Evolutionary conservation across 1,140 invertebrate species (phyloP).

Genomic region (Heliconius congener): DNA sequence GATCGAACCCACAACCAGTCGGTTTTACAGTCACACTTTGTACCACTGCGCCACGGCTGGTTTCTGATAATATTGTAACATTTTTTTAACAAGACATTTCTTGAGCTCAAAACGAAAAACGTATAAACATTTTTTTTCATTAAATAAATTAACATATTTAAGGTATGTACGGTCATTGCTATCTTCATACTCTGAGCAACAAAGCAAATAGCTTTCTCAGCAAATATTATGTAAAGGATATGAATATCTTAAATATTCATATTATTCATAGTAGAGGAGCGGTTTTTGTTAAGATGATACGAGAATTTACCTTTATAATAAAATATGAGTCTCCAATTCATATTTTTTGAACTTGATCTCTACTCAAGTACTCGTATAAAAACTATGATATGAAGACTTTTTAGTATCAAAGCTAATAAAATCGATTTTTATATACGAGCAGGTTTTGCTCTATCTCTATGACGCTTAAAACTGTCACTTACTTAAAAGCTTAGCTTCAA

Average conservation of each 20-base stretch:
- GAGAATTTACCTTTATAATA: neutral
- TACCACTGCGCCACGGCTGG: no score
- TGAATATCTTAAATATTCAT: conserved; percentile 9
- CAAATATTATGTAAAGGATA: conserved; percentile 7
- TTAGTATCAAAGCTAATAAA: neutral
- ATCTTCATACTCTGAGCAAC: neutral
- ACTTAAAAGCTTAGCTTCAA: no score
- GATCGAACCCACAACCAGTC: no score
- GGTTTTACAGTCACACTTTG: no score
- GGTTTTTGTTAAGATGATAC: neutral
- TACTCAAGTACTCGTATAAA: neutral
- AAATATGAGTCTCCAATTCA: neutral
- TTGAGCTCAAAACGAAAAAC: neutral
- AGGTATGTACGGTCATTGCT: neutral
- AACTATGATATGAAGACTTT: neutral
- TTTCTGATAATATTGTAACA: no score
- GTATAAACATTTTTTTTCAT: neutral
- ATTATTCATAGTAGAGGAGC: neutral
- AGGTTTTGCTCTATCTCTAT: neutral
- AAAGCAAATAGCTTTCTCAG: neutral
- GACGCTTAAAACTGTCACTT: no score
- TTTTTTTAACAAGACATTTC: no score
- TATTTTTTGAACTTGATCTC: no score
- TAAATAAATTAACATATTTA: conserved; percentile 10
- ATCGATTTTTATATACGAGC: neutral